Percentiles rank a stretch among this genome's conserved stretches.
These are phyloP conservation scores for Melieria omissa DNA, from an alignment of 2,888 invertebrate genomes.

Conservation along the genomic window DNA sequence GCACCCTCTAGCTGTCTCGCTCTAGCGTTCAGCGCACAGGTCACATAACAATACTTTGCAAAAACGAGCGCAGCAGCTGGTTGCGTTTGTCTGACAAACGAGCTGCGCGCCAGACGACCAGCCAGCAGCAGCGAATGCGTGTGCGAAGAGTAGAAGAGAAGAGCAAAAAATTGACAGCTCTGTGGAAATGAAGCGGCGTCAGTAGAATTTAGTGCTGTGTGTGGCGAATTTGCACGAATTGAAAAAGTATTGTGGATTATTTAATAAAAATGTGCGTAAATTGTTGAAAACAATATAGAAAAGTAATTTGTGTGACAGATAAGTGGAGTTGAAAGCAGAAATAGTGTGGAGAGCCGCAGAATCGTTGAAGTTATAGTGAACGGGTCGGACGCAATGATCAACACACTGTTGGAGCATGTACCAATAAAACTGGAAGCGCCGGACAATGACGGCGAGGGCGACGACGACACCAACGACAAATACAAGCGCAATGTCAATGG, in stretches of 20 bases:
- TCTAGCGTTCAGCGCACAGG: slow-evolving; percentile 32
- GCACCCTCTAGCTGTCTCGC: slow-evolving; percentile 31
- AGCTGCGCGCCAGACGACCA: slow-evolving; percentile 26
- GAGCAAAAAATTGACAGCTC: slow-evolving; percentile 42
- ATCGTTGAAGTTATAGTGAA: not conserved
- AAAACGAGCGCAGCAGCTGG: slow-evolving; percentile 30
- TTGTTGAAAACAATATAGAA: slow-evolving; percentile 25
- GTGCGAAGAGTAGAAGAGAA: slow-evolving; percentile 33
- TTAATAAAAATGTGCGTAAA: slow-evolving; percentile 21
- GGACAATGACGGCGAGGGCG: slow-evolving; percentile 42
- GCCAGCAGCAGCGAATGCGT: slow-evolving; percentile 32
- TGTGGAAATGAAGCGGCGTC: slow-evolving; percentile 57
- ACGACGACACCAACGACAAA: slow-evolving; percentile 28
- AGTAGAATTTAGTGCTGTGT: slow-evolving; percentile 55
- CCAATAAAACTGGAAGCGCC: slow-evolving; percentile 50
- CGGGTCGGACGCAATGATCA: slow-evolving; percentile 50
- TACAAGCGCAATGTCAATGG: slow-evolving; percentile 15
- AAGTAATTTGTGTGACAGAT: slow-evolving; percentile 15
- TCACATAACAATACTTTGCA: slow-evolving; percentile 27
- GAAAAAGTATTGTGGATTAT: slow-evolving; percentile 22
- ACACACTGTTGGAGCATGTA: slow-evolving; percentile 54
- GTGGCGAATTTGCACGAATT: slow-evolving; percentile 17
- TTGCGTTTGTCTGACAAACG: slow-evolving; percentile 17
- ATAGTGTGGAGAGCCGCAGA: not conserved
- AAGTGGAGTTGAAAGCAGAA: slow-evolving; percentile 12